Conservation (phyloP, 2,113 vertebrate species). For the Lonchura striata region DNA sequence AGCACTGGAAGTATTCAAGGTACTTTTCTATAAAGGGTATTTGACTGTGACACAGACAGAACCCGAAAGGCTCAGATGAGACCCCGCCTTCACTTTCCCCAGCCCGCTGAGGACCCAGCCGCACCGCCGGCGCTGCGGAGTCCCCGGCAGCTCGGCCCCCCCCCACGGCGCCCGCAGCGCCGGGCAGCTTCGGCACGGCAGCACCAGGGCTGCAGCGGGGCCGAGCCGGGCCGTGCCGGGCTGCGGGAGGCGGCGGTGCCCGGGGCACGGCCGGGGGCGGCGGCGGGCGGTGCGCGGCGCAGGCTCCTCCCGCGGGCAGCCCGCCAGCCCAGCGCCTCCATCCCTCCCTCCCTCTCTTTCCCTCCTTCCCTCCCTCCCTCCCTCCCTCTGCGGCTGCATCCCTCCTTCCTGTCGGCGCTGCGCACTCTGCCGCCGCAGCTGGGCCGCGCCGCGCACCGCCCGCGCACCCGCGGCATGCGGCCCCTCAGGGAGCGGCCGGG, state of each 20-base stretch:
- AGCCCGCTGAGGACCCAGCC: neutral
- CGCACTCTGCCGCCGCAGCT: neutral
- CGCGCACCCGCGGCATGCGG: neutral
- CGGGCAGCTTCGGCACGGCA: too few relatives aligned
- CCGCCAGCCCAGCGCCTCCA: too few relatives aligned
- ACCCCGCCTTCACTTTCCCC: rapidly evolving
- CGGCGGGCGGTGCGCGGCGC: too few relatives aligned
- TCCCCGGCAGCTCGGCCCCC: neutral
- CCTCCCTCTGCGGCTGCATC: neutral
- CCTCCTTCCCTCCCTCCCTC: too few relatives aligned
- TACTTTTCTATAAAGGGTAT: neutral
- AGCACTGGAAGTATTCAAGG: neutral
- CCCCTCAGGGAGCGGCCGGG: neutral
- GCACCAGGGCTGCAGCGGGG: rapidly evolving
- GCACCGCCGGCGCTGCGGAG: rapidly evolving
- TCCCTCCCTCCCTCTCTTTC: too few relatives aligned
- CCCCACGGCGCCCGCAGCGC: neutral
- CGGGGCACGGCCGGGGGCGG: too few relatives aligned
- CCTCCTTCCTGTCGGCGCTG: neutral
- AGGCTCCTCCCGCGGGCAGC: too few relatives aligned
- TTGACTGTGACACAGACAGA: neutral
- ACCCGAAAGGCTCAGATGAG: neutral
- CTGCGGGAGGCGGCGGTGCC: too few relatives aligned
- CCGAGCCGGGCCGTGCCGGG: neutral
- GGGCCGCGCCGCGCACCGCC: neutral